Percentiles rank a stretch among this genome's conserved stretches.
phyloP scores from a whole-genome alignment of 2,888 invertebrate genomes.

The Callyntrura guangdongensis region DNA sequence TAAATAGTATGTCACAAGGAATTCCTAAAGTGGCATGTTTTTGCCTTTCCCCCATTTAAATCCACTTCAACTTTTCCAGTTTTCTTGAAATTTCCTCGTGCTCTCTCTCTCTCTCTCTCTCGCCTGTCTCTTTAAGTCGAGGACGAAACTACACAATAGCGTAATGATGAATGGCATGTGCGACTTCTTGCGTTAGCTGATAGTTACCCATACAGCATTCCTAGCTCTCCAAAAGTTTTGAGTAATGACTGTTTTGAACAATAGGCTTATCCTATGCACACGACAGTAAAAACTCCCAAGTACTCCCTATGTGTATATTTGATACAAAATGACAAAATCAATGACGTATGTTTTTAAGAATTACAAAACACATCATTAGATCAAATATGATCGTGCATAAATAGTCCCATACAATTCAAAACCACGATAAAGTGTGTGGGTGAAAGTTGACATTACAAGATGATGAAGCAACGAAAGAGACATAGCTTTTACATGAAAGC shows the following conservation, averaged over 20 bases:
- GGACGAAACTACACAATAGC: conserved; percentile 29
- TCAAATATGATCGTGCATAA: neutral
- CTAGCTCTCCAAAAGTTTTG: conserved; percentile 46
- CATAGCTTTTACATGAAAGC: neutral
- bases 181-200: conserved; percentile 22
- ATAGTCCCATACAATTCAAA: neutral
- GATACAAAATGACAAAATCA: conserved; percentile 47
- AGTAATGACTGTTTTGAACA: conserved; percentile 60
- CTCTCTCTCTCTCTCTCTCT: neutral
- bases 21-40: conserved; percentile 53
- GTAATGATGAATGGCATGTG: conserved; percentile 72
- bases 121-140: neutral
- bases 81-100: conserved; percentile 29
- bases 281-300: neutral
- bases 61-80: conserved; percentile 62
- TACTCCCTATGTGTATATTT: neutral
- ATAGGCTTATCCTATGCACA: neutral
- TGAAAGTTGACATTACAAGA: conserved; percentile 2
- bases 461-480: conserved; percentile 16
- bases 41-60: conserved; percentile 33
- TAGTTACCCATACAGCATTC: neutral
- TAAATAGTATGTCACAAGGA: conserved; percentile 18
- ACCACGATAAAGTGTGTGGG: neutral
- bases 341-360: conserved; percentile 35
- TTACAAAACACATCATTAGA: conserved; percentile 28